These are phyloP conservation scores for Kuschelorhynchus macadamiae DNA, from an alignment of 2,888 invertebrate genomes.

Conservation along the genomic window DNA sequence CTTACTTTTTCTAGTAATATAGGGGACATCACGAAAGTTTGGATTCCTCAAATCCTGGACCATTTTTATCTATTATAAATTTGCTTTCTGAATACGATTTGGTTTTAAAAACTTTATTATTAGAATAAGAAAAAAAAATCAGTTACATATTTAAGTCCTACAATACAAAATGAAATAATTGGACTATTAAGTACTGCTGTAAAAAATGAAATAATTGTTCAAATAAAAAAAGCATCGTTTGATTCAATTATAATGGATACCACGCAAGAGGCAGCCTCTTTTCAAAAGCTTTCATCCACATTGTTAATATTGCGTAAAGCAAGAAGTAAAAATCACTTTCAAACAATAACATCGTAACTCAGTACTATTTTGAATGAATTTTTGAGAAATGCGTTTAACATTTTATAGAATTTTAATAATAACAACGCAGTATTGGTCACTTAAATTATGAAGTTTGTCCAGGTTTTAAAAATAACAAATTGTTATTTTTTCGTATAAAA, in stretches of 20 bases:
- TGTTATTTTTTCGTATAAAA: no score
- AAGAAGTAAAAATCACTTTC: no score
- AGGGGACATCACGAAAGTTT: constrained; percentile 9
- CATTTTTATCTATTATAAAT: constrained; percentile 12
- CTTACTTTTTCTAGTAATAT: constrained; percentile 6
- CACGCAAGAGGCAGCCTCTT: constrained; percentile 12
- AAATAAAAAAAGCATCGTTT: constrained; percentile 2
- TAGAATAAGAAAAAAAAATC: no score
- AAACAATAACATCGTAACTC: no score
- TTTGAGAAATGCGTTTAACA: no score
- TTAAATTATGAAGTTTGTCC: no score
- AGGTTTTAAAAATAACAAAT: no score
- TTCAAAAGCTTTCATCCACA: no score
- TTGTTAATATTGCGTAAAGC: no score
- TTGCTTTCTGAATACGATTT: constrained; percentile 7
- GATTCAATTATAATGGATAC: constrained; percentile 10
- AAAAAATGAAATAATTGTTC: constrained; percentile 10
- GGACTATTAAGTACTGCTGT: constrained; percentile 6
- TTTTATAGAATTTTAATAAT: no score
- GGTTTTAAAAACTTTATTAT: constrained; percentile 12
- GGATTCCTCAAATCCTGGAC: constrained; percentile 1
- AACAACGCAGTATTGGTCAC: no score
- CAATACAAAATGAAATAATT: constrained; percentile 10
- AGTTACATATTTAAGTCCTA: constrained; percentile 4
- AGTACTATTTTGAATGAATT: no score